phyloP scores from a whole-genome alignment of 53 echinoderm and acorn worm species.

The Stichopus horrens region DNA sequence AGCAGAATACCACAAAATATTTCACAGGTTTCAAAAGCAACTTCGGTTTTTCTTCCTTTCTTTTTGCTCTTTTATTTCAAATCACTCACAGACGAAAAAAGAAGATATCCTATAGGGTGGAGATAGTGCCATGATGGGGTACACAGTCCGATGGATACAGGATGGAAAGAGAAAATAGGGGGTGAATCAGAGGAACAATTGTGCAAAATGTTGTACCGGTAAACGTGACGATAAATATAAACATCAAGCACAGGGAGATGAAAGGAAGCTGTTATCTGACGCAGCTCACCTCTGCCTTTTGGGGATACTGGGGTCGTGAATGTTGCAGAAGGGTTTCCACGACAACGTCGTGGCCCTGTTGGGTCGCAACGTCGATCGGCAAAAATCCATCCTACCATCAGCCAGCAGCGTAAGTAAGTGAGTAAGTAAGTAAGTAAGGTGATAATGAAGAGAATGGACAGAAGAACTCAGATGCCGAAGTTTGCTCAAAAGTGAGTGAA shows the following conservation, averaged over 20 bases:
- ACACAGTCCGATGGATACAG: too few species aligned
- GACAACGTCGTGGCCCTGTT: conserved; percentile 96
- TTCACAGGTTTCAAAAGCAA: too few species aligned
- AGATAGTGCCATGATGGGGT: too few species aligned
- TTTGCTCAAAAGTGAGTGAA: neutral
- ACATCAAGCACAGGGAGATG: neutral
- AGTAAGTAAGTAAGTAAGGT: neutral
- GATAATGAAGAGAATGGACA: conserved; percentile 14
- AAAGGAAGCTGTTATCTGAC: neutral
- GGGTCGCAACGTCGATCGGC: conserved; percentile 96
- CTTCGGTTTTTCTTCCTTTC: too few species aligned
- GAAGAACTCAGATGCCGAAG: neutral
- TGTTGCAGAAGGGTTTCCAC: conserved; percentile 98
- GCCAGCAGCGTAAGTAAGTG: neutral
- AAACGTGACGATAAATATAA: neutral
- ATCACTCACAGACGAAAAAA: too few species aligned
- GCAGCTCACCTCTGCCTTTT: conserved; percentile 70
- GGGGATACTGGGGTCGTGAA: conserved; percentile 85
- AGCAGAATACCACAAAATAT: too few species aligned
- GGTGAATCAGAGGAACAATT: neutral
- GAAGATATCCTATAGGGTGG: too few species aligned
- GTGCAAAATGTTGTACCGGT: neutral
- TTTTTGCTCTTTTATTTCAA: too few species aligned
- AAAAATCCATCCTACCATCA: conserved; percentile 86
- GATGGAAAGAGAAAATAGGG: neutral